phyloP scores from a whole-genome alignment of 2,888 invertebrate genomes.

The Periphyllus acericola region DNA sequence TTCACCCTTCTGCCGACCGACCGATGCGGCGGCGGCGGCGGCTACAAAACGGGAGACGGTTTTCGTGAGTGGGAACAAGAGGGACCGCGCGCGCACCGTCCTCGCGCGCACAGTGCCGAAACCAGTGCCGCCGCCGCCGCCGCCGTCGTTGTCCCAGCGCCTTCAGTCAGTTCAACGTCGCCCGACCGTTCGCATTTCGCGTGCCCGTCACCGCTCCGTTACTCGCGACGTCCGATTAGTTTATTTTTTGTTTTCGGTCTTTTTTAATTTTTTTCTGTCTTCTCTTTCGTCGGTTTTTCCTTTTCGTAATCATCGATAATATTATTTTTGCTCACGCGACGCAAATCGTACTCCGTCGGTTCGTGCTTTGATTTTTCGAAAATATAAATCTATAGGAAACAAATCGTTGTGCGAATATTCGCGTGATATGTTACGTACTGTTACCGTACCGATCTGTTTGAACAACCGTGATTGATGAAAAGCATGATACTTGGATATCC shows the following conservation, averaged over 20 bases:
- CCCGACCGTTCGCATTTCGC: neutral
- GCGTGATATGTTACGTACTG: neutral
- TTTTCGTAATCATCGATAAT: too few species aligned
- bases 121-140: slow-evolving; percentile 47
- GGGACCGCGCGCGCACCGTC: slow-evolving; percentile 29
- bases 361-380: neutral
- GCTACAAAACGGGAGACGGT: slow-evolving; percentile 25
- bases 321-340: neutral
- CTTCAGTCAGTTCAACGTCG: slow-evolving; percentile 50
- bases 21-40: neutral
- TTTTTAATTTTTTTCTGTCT: too few species aligned
- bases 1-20: slow-evolving; percentile 41
- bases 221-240: neutral
- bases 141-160: slow-evolving; percentile 5
- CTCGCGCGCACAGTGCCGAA: slow-evolving; percentile 13
- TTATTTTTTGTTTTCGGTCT: neutral
- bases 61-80: slow-evolving; percentile 33
- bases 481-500: slow-evolving; percentile 61
- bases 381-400: neutral
- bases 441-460: neutral
- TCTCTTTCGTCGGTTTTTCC: neutral
- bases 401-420: neutral
- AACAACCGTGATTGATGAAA: slow-evolving; percentile 48
- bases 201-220: neutral
- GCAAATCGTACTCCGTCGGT: neutral